Evolutionary conservation across 2,888 invertebrate genomes (phyloP).

Genomic region (Allophyes oxyacanthae): DNA sequence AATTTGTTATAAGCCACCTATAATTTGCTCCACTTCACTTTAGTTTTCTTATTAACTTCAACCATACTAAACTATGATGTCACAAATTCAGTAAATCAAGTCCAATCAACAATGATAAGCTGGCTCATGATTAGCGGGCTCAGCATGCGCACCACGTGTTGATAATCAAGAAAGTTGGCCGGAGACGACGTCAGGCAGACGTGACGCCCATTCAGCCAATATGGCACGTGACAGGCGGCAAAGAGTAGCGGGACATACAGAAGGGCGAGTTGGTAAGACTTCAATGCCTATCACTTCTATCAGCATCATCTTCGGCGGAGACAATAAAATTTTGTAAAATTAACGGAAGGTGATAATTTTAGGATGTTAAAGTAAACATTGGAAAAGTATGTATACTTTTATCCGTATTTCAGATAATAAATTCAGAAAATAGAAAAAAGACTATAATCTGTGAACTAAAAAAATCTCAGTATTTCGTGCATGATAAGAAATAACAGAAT

Average conservation of each 20-base stretch:
- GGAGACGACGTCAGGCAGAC: conserved; percentile 74
- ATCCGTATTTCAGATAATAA: no score
- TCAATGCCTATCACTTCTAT: conserved; percentile 25
- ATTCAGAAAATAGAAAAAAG: no score
- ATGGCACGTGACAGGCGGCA: conserved; percentile 71
- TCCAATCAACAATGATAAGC: conserved; percentile 57
- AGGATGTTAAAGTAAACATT: no score
- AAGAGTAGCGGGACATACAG: conserved; percentile 50
- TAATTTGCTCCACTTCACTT: no score
- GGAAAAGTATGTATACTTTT: no score
- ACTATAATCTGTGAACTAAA: no score
- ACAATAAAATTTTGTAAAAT: no score
- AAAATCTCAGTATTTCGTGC: no score
- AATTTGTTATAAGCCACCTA: no score
- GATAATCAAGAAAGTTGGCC: conserved; percentile 85
- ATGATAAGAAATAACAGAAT: no score
- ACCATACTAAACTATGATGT: conserved; percentile 21
- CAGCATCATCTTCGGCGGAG: neutral
- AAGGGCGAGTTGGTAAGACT: neutral
- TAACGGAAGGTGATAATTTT: no score
- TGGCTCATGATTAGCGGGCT: conserved; percentile 66
- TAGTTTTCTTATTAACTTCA: neutral
- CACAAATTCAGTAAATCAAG: conserved; percentile 40
- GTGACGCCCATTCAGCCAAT: conserved; percentile 80
- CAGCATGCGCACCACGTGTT: conserved; percentile 80